Evolutionary conservation across 2,113 vertebrate genomes (phyloP).

Genomic region (Crotalus horridus): DNA sequence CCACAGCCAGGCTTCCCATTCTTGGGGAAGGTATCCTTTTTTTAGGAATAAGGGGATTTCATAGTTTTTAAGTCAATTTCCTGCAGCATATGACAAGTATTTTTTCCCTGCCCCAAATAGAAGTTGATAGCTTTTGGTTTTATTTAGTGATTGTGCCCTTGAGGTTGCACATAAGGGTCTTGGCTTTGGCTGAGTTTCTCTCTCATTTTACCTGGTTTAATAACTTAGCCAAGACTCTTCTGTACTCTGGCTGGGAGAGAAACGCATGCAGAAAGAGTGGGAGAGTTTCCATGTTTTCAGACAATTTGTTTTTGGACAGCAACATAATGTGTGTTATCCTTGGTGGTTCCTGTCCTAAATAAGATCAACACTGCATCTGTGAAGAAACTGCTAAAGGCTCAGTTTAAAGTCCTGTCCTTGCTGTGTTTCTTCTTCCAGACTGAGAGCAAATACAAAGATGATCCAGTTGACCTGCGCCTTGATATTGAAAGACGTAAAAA

Average conservation of each 20-base stretch:
- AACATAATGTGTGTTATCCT: neutral
- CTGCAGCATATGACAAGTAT: neutral
- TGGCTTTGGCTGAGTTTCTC: neutral
- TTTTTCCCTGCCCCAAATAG: neutral
- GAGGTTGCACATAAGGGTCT: neutral
- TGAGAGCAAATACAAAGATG: constrained; percentile 83
- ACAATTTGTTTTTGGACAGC: neutral
- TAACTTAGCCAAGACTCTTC: neutral
- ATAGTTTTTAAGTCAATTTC: neutral
- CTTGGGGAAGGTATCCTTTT: neutral
- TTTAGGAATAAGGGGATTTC: neutral
- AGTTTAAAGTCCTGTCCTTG: constrained; percentile 39
- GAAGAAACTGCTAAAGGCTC: neutral
- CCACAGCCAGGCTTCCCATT: neutral
- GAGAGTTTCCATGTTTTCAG: neutral
- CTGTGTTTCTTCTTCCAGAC: constrained; percentile 72
- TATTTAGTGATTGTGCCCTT: neutral
- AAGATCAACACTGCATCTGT: constrained; percentile 44
- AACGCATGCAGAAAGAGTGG: neutral
- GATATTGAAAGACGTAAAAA: constrained; percentile 97
- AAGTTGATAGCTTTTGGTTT: neutral
- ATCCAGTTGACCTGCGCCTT: constrained; percentile 89
- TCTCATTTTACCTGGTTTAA: neutral
- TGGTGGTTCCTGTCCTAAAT: constrained; percentile 45
- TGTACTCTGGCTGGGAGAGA: neutral